A percentile compares a stretch with the other conserved stretches of the same genome.
These are phyloP conservation scores for Latrodectus hesperus DNA, from an alignment of 2,888 invertebrate species.

Conservation along the genomic window DNA sequence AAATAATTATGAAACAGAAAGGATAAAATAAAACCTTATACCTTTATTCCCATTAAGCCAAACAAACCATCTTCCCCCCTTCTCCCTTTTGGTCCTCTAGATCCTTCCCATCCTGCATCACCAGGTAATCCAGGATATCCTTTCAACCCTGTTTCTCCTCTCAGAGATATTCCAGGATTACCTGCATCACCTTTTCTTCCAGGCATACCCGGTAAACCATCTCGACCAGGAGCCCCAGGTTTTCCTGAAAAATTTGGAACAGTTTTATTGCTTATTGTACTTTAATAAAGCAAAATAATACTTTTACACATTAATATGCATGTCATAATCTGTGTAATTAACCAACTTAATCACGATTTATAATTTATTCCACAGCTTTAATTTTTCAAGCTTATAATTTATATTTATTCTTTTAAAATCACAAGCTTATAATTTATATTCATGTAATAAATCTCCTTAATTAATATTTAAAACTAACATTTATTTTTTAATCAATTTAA, in stretches of 20 bases:
- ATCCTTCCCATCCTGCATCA: slow-evolving; percentile 47
- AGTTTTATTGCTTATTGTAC: too few species aligned
- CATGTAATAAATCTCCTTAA: too few species aligned
- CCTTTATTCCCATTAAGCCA: slow-evolving; percentile 56
- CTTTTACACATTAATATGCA: too few species aligned
- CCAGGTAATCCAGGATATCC: slow-evolving; percentile 65
- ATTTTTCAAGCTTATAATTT: too few species aligned
- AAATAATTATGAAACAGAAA: not conserved
- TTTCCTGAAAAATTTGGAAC: slow-evolving; percentile 18
- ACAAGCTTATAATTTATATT: too few species aligned
- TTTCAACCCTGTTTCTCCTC: slow-evolving; percentile 61
- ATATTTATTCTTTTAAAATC: too few species aligned
- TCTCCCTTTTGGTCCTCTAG: slow-evolving; percentile 44
- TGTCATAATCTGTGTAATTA: too few species aligned
- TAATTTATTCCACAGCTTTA: too few species aligned
- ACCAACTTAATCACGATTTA: too few species aligned
- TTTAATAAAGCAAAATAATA: too few species aligned
- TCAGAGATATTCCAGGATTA: slow-evolving; percentile 44
- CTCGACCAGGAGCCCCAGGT: slow-evolving; percentile 57
- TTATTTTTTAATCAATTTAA: too few species aligned
- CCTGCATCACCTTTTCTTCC: slow-evolving; percentile 67
- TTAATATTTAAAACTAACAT: too few species aligned
- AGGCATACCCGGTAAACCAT: slow-evolving; percentile 65
- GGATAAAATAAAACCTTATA: slow-evolving; percentile 11
- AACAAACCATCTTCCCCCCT: slow-evolving; percentile 61